These are phyloP conservation scores for Acleris laterana DNA, from an alignment of 2,888 invertebrate genomes.

Conservation along the genomic window DNA sequence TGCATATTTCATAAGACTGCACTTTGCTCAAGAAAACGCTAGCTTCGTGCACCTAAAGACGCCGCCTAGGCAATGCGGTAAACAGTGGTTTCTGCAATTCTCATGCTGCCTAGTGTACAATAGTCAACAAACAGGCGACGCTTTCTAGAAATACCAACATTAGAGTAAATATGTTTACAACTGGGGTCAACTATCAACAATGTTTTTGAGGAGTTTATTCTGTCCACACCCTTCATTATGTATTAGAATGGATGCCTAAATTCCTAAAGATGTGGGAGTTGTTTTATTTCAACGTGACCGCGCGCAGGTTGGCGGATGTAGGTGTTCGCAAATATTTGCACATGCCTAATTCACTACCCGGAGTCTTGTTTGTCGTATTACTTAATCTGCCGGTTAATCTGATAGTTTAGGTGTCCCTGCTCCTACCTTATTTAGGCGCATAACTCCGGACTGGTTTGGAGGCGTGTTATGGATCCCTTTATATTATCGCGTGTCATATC, in stretches of 20 bases:
- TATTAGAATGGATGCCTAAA: constrained; percentile 2
- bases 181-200: not conserved
- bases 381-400: constrained; percentile 61
- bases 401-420: constrained; percentile 57
- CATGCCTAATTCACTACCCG: constrained; percentile 70
- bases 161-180: constrained; percentile 3
- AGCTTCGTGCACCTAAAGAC: constrained; percentile 18
- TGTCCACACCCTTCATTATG: constrained; percentile 12
- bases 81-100: constrained; percentile 23
- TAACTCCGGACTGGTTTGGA: constrained; percentile 55
- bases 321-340: constrained; percentile 81
- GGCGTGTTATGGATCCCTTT: constrained; percentile 47
- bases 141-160: constrained; percentile 18
- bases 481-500: constrained; percentile 47
- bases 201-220: not conserved
- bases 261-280: constrained; percentile 60
- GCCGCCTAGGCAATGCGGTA: constrained; percentile 6
- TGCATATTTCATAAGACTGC: constrained; percentile 43
- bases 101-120: constrained; percentile 2
- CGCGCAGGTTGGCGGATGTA: constrained; percentile 74
- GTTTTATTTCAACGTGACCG: constrained; percentile 57
- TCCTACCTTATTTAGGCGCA: constrained; percentile 49
- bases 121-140: constrained; percentile 14
- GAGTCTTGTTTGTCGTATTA: constrained; percentile 69
- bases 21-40: constrained; percentile 29